Percentiles rank a stretch among this genome's conserved stretches.
Evolutionary conservation across 2,113 vertebrate genomes (phyloP).

Genomic region (Microtus montanus): DNA sequence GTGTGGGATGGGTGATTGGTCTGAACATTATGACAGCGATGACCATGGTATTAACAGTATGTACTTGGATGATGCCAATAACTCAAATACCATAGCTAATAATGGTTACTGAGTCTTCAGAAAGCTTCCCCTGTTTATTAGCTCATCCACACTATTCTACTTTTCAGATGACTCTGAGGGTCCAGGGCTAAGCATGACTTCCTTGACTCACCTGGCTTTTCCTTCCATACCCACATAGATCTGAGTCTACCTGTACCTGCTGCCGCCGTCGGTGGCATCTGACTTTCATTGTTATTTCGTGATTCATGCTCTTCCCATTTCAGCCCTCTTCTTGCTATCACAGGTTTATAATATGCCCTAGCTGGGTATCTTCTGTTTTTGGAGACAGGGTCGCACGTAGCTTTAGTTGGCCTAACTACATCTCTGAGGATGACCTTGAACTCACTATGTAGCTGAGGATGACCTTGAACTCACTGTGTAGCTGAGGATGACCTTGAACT

Average conservation of each 20-base stretch:
- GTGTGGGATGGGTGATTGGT: background rate
- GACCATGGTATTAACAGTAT: background rate
- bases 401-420: background rate
- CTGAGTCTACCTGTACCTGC: background rate
- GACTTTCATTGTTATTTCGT: background rate
- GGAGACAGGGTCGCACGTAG: background rate
- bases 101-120: background rate
- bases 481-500: background rate
- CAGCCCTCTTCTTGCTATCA: background rate
- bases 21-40: background rate
- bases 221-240: accelerated
- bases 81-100: background rate
- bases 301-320: background rate
- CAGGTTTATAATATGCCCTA: background rate
- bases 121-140: background rate
- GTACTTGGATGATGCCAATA: too few relatives aligned
- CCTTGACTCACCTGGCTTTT: background rate
- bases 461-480: background rate
- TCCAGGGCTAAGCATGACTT: background rate
- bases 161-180: background rate
- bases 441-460: background rate
- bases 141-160: background rate
- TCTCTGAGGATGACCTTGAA: background rate
- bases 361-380: background rate
- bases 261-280: background rate